Conservation (phyloP, 2,888 invertebrate species). For the Odontothrips loti region DNA sequence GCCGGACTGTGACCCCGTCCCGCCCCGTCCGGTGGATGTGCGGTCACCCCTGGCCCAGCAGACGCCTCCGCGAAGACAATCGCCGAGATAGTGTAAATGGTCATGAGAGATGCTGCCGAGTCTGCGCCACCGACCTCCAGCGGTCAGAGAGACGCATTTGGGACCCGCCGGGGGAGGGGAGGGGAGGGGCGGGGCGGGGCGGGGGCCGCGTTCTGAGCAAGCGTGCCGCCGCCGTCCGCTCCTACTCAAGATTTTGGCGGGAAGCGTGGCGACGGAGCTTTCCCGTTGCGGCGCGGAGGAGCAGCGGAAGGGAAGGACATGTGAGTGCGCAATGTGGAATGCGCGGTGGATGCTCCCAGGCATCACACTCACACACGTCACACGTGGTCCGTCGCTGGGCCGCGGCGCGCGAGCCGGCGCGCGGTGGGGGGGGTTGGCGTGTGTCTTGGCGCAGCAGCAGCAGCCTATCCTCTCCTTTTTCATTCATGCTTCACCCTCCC, state of each 20-base stretch:
- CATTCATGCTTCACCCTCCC: constrained; percentile 1
- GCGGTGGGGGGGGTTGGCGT: neutral
- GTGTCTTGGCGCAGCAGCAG: neutral
- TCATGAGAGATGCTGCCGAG: no score
- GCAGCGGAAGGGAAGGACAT: neutral
- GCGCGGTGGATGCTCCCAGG: neutral
- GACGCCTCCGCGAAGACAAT: no score
- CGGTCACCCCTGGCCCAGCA: no score
- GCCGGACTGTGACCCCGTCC: no score
- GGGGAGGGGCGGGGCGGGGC: no score
- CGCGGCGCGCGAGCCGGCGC: neutral
- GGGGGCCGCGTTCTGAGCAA: no score
- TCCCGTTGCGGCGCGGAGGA: neutral
- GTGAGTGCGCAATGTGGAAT: neutral
- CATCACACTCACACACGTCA: neutral
- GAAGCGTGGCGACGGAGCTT: neutral
- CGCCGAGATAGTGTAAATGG: no score
- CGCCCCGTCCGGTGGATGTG: no score
- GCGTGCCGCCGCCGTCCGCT: neutral
- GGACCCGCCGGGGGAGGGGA: no score
- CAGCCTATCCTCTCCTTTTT: neutral
- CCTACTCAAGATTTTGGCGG: neutral
- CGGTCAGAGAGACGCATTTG: no score
- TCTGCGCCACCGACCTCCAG: no score
- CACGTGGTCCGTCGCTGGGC: neutral